Evolutionary conservation across 2,797 vertebrate genomes (phyloP).

Genomic region (Cossypha polioptera): DNA sequence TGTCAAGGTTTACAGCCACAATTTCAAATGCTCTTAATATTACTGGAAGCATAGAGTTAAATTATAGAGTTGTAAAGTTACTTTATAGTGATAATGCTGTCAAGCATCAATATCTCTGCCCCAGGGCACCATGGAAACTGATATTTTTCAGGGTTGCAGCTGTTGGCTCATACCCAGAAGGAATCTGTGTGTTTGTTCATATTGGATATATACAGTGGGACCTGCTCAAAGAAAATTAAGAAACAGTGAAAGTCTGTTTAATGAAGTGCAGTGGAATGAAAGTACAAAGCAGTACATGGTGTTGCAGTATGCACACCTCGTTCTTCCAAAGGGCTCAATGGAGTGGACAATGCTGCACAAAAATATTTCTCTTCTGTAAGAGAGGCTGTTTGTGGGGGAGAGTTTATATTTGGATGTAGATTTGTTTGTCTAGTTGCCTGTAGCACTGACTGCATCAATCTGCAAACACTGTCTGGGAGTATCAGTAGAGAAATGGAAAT

Average conservation of each 20-base stretch:
- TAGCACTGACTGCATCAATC: neutral
- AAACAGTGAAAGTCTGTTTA: slow-evolving; percentile 15
- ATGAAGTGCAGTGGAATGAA: slow-evolving; percentile 13
- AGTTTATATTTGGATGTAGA: neutral
- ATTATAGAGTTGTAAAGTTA: slow-evolving; percentile 82
- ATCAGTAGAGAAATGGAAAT: slow-evolving; percentile 29
- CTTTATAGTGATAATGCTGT: slow-evolving; percentile 79
- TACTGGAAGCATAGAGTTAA: slow-evolving; percentile 81
- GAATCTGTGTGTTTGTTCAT: slow-evolving; percentile 48
- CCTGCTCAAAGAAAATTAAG: slow-evolving; percentile 54
- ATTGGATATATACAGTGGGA: neutral
- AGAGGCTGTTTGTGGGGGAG: neutral
- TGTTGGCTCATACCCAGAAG: slow-evolving; percentile 60
- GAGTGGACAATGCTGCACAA: neutral
- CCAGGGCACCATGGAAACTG: slow-evolving; percentile 75
- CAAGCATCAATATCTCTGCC: slow-evolving; percentile 72
- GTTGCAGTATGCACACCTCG: neutral
- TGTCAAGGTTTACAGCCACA: slow-evolving; percentile 72
- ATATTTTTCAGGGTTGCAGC: slow-evolving; percentile 67
- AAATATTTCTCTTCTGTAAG: neutral
- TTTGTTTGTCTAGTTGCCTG: neutral
- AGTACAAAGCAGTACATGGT: neutral
- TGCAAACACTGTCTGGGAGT: neutral
- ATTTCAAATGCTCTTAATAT: slow-evolving; percentile 74
- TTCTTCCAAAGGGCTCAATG: neutral